Percentiles rank a stretch among this genome's conserved stretches.
These are phyloP conservation scores for Ashinkailepas kermadecensis DNA, from an alignment of 2,888 invertebrate genomes.

Conservation along the genomic window DNA sequence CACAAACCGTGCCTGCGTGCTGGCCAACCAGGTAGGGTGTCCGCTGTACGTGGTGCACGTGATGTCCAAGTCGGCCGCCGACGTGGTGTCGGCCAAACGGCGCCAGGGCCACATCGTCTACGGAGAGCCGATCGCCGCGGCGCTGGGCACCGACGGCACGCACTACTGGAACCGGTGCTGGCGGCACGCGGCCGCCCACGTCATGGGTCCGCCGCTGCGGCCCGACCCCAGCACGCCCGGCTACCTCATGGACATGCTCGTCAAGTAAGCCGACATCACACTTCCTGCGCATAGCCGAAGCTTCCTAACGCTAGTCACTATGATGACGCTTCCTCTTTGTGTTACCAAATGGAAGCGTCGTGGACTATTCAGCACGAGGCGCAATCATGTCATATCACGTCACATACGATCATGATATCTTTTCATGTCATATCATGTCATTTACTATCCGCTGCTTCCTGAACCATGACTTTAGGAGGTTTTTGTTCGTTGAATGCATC, in stretches of 20 bases:
- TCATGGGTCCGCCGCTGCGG: slow-evolving; percentile 88
- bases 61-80: slow-evolving; percentile 86
- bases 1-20: slow-evolving; percentile 83
- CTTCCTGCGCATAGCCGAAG: too few species aligned
- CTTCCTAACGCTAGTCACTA: too few species aligned
- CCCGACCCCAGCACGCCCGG: slow-evolving; percentile 81
- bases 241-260: slow-evolving; percentile 55
- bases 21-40: slow-evolving; percentile 84
- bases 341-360: too few species aligned
- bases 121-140: slow-evolving; percentile 87
- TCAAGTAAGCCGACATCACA: slow-evolving; percentile 29
- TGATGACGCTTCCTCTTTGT: too few species aligned
- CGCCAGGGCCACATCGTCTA: slow-evolving; percentile 60
- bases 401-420: too few species aligned
- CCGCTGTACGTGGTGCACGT: slow-evolving; percentile 91
- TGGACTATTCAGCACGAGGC: too few species aligned
- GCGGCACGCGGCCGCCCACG: slow-evolving; percentile 86
- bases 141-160: slow-evolving; percentile 64
- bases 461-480: too few species aligned
- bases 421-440: too few species aligned
- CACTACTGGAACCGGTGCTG: slow-evolving; percentile 79
- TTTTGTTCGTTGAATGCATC: too few species aligned
- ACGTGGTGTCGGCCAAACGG: slow-evolving; percentile 61
- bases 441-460: too few species aligned
- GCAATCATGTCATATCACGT: too few species aligned